Evolutionary conservation across 1,140 invertebrate species (phyloP), one percentile per base, ranked within the genome.

Genomic region (Drosophila nannoptera): DNA sequence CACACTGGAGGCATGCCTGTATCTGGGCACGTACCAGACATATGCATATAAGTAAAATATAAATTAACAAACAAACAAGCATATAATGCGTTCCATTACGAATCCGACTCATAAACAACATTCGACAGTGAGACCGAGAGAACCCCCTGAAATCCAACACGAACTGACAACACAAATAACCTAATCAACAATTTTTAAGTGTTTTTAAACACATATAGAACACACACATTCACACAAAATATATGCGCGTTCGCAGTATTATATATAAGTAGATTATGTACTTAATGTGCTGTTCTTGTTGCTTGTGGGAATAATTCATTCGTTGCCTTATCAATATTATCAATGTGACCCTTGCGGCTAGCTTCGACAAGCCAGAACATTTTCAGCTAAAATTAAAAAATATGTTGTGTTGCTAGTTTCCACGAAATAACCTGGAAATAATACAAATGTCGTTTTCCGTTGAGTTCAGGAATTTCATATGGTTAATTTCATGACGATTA

Each of bases 321-420:
- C 45, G 56, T 29, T 9, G 43, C 69, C 76, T 84, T 84, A 84
- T 84, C 80, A 76, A 64, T 53, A 84, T 84, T 80, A 80, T 84
- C 66, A 78, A 77, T 73, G 80, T 59, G 78, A 84, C 80, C 80
- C 84, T 86, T 63, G 69, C 63, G 65, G 22, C 70, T 73, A 76
- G 60, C 67, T 76, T 73, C 43, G 4, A 68, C 46, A 62, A 3
- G 1, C 22, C 22, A 52, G 35, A 22, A 5, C 5, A 56, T 69
- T 67, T 70, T 58, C 55, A 60, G 49, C 73, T 77, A 71, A 74
- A 72, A 55, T 48, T 22, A 32, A 33, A 43, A 38, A 5, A 29
- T 16, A 22, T 12, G n/a, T n/a, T n/a, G n/a, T 3, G 32, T 11
- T 5, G 29, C 8, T 7, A 29, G 45, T 46, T 14, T 12, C 29